Percentiles rank a stretch among this genome's conserved stretches.
Evolutionary conservation across 2,888 invertebrate species (phyloP).

Genomic region (Teleogryllus oceanicus): DNA sequence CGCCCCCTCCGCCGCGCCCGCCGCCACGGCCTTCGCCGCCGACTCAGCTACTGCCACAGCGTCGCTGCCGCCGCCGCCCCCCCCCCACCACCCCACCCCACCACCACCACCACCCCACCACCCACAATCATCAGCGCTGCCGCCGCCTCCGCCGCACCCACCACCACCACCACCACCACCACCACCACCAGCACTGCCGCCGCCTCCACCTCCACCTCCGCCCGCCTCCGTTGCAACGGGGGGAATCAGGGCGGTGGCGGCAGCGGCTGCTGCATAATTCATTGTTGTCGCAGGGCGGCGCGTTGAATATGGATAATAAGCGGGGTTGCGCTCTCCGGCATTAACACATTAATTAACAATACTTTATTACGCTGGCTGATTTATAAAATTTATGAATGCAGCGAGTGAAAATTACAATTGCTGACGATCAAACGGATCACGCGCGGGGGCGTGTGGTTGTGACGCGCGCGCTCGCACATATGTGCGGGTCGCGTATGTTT

Average conservation of each 20-base stretch:
- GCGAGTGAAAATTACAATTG: conserved; percentile 9
- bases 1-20: not conserved
- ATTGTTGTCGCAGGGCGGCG: not conserved
- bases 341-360: not conserved
- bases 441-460: not conserved
- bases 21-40: not conserved
- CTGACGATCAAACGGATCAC: conserved; percentile 10
- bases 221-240: not conserved
- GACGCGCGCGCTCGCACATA: not conserved
- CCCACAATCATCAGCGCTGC: not conserved
- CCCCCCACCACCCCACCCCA: no score
- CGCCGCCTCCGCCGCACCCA: not conserved
- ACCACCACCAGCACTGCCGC: not conserved
- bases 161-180: not conserved
- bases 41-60: not conserved
- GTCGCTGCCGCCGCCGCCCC: not conserved
- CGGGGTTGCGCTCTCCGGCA: not conserved
- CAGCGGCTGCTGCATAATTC: not conserved
- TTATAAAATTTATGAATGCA: conserved; percentile 18
- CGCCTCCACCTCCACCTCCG: not conserved
- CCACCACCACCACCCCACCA: not conserved
- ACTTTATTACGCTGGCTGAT: not conserved
- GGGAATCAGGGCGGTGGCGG: no score
- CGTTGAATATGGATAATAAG: not conserved
- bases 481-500: not conserved